Percentiles rank a stretch among this genome's conserved stretches.
Conservation (phyloP, 2,113 vertebrate species). For the Patagioenas fasciata region DNA sequence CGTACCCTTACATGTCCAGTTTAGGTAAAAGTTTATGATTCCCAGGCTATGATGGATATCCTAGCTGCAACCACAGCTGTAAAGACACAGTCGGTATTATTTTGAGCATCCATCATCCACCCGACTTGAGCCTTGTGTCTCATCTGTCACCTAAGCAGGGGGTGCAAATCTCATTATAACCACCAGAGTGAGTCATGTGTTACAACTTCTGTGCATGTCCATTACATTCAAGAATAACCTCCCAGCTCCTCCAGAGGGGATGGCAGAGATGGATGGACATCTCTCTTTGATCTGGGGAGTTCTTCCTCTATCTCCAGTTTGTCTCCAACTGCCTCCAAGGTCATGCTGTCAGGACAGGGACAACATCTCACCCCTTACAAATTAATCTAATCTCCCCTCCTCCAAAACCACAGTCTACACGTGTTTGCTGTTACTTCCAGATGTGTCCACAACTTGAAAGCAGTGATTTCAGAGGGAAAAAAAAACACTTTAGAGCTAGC, state of each 20-base stretch:
- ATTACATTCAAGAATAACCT: conserved; percentile 4
- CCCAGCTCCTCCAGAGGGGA: not conserved
- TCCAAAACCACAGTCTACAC: conserved; percentile 35
- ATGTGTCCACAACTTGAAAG: conserved; percentile 60
- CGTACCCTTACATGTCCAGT: not conserved
- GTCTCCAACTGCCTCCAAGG: conserved; percentile 6
- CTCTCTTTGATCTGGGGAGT: conserved; percentile 24
- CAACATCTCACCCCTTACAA: not conserved
- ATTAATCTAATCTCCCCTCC: conserved; percentile 30
- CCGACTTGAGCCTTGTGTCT: conserved; percentile 1
- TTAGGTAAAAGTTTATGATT: not conserved
- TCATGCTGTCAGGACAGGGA: conserved; percentile 15
- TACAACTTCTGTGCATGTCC: not conserved
- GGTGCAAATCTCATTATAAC: conserved; percentile 50
- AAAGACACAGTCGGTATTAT: conserved; percentile 31
- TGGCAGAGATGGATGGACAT: conserved; percentile 30
- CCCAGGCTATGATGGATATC: not conserved
- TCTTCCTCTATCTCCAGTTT: conserved; percentile 20
- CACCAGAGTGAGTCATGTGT: conserved; percentile 54
- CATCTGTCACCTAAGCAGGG: not conserved
- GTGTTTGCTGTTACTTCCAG: conserved; percentile 68
- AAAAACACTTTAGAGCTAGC: not conserved
- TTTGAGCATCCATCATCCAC: conserved; percentile 26
- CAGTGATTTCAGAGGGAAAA: not conserved
- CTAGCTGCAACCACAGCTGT: conserved; percentile 28